These are phyloP conservation scores for Hycleus cichorii DNA, from an alignment of 1,140 invertebrate species.

Conservation along the genomic window DNA sequence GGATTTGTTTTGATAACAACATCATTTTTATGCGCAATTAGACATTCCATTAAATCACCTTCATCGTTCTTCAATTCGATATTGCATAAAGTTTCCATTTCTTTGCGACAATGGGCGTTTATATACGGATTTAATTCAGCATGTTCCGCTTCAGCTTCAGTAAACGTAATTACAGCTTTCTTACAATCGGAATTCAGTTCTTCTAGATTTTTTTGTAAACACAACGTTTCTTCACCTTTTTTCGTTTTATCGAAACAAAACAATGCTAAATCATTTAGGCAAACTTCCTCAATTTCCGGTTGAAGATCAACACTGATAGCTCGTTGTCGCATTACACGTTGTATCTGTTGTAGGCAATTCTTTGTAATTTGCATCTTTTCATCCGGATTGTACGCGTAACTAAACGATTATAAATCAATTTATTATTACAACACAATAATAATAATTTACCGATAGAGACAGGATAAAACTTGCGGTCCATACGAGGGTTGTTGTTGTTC, in stretches of 20 bases:
- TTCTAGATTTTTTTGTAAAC: slow-evolving; percentile 87
- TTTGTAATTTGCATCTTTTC: slow-evolving; percentile 28
- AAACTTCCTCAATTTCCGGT: slow-evolving; percentile 87
- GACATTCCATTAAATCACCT: slow-evolving; percentile 86
- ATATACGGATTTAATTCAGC: slow-evolving; percentile 82
- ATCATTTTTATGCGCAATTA: slow-evolving; percentile 89
- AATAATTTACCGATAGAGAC: slow-evolving; percentile 61
- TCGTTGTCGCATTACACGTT: slow-evolving; percentile 84
- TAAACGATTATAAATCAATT: not conserved
- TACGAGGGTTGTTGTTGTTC: slow-evolving; percentile 59
- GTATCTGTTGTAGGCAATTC: slow-evolving; percentile 71
- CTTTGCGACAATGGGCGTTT: slow-evolving; percentile 68
- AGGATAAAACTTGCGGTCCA: slow-evolving; percentile 80
- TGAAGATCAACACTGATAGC: slow-evolving; percentile 87
- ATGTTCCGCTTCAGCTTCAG: slow-evolving; percentile 79
- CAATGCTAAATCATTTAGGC: slow-evolving; percentile 75
- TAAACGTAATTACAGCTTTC: slow-evolving; percentile 62
- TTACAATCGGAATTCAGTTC: slow-evolving; percentile 42
- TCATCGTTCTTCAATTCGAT: slow-evolving; percentile 65
- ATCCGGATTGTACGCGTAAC: slow-evolving; percentile 12
- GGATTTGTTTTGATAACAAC: slow-evolving; percentile 60
- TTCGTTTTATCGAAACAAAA: slow-evolving; percentile 77
- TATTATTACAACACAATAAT: not conserved
- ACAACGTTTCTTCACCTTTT: slow-evolving; percentile 83
- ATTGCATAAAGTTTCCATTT: slow-evolving; percentile 77